These are phyloP conservation scores for Rhincodon typus DNA, from an alignment of 2,797 vertebrate species.

Conservation along the genomic window DNA sequence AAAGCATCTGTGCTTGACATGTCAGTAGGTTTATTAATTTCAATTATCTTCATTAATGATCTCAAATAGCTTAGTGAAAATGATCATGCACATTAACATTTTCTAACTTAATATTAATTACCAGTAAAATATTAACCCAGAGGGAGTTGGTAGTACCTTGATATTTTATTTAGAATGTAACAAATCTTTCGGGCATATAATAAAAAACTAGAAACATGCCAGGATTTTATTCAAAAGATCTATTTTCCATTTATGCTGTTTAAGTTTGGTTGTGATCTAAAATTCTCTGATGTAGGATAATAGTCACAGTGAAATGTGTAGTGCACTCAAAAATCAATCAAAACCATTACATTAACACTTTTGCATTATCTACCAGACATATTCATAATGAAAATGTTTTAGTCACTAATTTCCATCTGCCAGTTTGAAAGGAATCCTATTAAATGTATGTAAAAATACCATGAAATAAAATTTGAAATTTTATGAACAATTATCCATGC, in stretches of 20 bases:
- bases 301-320: background rate
- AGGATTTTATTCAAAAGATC: background rate
- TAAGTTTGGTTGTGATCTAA: slow-evolving; percentile 3
- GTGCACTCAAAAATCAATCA: background rate
- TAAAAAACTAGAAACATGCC: background rate
- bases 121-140: background rate
- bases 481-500: background rate
- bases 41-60: background rate
- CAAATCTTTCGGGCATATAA: background rate
- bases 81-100: background rate
- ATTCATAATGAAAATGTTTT: background rate
- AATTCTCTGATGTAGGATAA: background rate
- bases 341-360: background rate
- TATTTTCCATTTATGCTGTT: background rate
- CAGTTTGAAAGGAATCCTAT: slow-evolving; percentile 3
- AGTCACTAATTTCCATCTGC: background rate
- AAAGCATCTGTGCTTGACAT: background rate
- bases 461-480: background rate
- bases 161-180: background rate
- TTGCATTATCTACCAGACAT: background rate
- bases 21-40: background rate
- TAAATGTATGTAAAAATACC: background rate
- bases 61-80: background rate
- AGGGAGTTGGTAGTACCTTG: background rate
- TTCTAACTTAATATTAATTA: background rate